Percentiles rank a stretch among this genome's conserved stretches.
Evolutionary conservation across 2,888 invertebrate genomes (phyloP).

Genomic region (Melanargia galathea): DNA sequence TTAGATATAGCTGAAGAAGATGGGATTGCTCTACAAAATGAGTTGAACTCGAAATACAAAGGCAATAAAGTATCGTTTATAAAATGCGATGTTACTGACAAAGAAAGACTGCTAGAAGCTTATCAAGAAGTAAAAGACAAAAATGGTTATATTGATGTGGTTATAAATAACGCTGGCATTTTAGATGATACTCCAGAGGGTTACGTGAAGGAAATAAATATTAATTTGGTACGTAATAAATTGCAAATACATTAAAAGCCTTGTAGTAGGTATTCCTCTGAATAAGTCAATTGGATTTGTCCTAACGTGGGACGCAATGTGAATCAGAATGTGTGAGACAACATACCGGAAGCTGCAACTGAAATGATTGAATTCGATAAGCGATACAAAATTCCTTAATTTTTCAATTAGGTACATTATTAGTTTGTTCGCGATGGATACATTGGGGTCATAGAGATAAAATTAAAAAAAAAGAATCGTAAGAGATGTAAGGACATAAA

Average conservation of each 20-base stretch:
- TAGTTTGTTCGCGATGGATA: too few relatives aligned
- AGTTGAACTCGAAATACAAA: slow-evolving; percentile 48
- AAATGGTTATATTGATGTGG: slow-evolving; percentile 48
- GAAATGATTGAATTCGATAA: too few relatives aligned
- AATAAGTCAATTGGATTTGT: too few relatives aligned
- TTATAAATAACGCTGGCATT: slow-evolving; percentile 56
- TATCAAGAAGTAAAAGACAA: slow-evolving; percentile 44
- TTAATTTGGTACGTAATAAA: slow-evolving; percentile 49
- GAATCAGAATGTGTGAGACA: too few relatives aligned
- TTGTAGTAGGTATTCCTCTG: too few relatives aligned
- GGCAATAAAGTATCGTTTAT: slow-evolving; percentile 47
- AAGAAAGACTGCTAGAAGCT: slow-evolving; percentile 45
- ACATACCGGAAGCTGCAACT: too few relatives aligned
- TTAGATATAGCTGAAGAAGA: slow-evolving; percentile 49
- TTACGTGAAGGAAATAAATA: slow-evolving; percentile 48
- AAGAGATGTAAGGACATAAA: too few relatives aligned
- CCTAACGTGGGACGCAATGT: too few relatives aligned
- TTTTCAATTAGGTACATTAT: too few relatives aligned
- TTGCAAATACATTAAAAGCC: background rate
- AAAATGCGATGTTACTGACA: slow-evolving; percentile 52
- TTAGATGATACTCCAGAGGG: slow-evolving; percentile 43
- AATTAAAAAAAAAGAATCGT: too few relatives aligned
- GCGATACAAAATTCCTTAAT: too few relatives aligned
- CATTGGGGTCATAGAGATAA: too few relatives aligned
- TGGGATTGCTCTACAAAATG: slow-evolving; percentile 47